Evolutionary conservation across 30 jellyfish, hydroid and myxozoan genomes (phyloP).

Genomic region (Calvadosia cruxmelitensis): DNA sequence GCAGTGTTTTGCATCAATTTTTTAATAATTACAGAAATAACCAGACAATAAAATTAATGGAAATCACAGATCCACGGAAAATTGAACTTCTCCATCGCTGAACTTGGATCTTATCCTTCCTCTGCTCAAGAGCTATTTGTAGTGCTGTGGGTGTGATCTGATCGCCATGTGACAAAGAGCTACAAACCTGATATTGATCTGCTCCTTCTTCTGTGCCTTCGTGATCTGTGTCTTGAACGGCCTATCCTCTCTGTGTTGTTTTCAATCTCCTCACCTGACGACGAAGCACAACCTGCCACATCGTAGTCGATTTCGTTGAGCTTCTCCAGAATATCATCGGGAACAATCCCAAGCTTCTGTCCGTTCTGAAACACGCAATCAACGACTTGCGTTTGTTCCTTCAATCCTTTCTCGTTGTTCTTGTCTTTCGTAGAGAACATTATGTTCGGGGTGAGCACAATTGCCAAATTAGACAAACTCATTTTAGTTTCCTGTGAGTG

Average conservation of each 20-base stretch:
- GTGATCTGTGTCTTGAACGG: conserved; percentile 12
- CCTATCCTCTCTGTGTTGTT: conserved; percentile 9
- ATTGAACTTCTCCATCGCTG: no score
- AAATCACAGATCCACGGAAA: no score
- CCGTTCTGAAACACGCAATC: conserved; percentile 65
- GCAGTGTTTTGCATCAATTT: no score
- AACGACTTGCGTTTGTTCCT: conserved; percentile 81
- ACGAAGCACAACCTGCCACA: conserved; percentile 48
- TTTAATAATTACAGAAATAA: no score
- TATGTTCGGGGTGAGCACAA: conserved; percentile 82
- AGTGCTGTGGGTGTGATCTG: no score
- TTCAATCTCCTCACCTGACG: conserved; percentile 96
- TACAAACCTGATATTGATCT: conserved; percentile 95
- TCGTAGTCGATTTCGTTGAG: conserved; percentile 50
- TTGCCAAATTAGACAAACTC: conserved; percentile 84
- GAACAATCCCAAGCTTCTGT: conserved; percentile 60
- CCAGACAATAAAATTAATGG: no score
- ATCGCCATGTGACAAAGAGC: no score
- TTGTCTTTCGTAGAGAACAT: conserved; percentile 54
- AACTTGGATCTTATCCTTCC: no score
- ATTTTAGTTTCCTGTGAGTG: conserved; percentile 91
- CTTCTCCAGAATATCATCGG: conserved; percentile 52
- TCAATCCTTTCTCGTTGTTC: conserved; percentile 64
- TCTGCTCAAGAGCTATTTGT: no score
- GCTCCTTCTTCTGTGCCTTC: conserved; percentile 58